Conservation (phyloP, 2,888 invertebrate species). For the Calameuta idolon region DNA sequence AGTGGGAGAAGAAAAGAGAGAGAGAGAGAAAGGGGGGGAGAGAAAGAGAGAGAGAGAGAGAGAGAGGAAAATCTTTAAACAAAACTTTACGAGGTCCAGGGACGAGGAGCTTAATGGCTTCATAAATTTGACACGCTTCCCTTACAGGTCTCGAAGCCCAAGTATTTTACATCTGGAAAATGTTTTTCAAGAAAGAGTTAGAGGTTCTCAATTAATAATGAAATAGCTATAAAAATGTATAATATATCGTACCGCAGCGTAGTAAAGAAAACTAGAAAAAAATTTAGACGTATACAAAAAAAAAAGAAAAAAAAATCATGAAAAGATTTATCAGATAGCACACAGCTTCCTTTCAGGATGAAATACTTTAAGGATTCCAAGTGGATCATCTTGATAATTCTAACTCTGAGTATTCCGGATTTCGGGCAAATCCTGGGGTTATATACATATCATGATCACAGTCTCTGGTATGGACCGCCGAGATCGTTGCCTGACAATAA, state of each 20-base stretch:
- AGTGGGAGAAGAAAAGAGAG: background rate
- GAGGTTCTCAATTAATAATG: background rate
- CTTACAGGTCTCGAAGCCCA: background rate
- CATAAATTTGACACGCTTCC: background rate
- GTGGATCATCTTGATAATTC: background rate
- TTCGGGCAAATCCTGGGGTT: background rate
- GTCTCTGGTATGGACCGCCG: no score
- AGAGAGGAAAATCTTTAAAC: slow-evolving; percentile 11
- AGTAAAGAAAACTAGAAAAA: background rate
- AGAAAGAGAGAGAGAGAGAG: background rate
- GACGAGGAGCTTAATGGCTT: background rate
- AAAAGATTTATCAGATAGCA: background rate
- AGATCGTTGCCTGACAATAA: no score
- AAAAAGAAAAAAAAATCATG: background rate
- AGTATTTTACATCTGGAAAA: background rate
- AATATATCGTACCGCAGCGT: background rate
- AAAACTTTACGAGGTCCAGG: background rate
- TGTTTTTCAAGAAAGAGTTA: background rate
- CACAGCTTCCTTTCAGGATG: background rate
- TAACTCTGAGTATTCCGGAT: background rate
- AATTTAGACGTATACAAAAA: background rate
- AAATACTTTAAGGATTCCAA: background rate
- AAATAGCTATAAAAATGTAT: background rate
- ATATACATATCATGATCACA: background rate
- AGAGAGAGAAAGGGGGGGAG: background rate